phyloP scores from a whole-genome alignment of 23 tunicate genomes.

The Trididemnum clinides region DNA sequence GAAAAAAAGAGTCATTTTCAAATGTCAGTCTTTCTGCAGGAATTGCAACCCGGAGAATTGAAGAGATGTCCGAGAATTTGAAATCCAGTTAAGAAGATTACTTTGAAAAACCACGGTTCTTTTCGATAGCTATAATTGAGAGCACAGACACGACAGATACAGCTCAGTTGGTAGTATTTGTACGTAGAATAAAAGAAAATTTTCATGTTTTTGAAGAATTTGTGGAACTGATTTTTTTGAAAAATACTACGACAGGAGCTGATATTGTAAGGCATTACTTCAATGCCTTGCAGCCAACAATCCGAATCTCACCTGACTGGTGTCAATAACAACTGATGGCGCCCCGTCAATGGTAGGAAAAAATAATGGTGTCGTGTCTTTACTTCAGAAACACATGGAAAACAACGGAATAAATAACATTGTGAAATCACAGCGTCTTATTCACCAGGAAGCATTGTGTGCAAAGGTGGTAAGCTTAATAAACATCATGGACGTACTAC shows the following conservation, averaged over 20 bases:
- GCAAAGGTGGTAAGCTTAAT: too few relatives aligned
- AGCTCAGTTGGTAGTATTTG: slow-evolving; percentile 48
- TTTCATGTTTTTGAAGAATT: slow-evolving; percentile 76
- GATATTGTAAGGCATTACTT: slow-evolving; percentile 66
- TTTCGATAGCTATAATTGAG: slow-evolving; percentile 76
- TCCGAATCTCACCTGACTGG: too few relatives aligned
- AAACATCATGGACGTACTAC: too few relatives aligned
- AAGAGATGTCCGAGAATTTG: slow-evolving; percentile 75
- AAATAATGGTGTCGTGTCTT: too few relatives aligned
- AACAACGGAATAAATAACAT: too few relatives aligned
- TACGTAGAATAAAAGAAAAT: slow-evolving; percentile 56
- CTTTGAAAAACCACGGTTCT: slow-evolving; percentile 57
- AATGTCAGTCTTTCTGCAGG: slow-evolving; percentile 83
- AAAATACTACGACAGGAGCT: slow-evolving; percentile 70
- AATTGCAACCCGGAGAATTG: slow-evolving; percentile 71
- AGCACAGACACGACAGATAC: slow-evolving; percentile 59
- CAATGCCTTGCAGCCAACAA: slow-evolving; percentile 61
- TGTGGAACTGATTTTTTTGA: slow-evolving; percentile 65
- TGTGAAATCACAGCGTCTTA: too few relatives aligned
- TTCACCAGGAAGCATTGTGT: too few relatives aligned
- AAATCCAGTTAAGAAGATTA: slow-evolving; percentile 65
- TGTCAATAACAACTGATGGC: too few relatives aligned
- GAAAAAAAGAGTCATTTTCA: slow-evolving; percentile 65
- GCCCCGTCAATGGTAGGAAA: too few relatives aligned
- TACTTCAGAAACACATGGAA: too few relatives aligned